These are phyloP conservation scores for Camptogramma bilineatum DNA, from an alignment of 2,888 invertebrate genomes.

Conservation along the genomic window DNA sequence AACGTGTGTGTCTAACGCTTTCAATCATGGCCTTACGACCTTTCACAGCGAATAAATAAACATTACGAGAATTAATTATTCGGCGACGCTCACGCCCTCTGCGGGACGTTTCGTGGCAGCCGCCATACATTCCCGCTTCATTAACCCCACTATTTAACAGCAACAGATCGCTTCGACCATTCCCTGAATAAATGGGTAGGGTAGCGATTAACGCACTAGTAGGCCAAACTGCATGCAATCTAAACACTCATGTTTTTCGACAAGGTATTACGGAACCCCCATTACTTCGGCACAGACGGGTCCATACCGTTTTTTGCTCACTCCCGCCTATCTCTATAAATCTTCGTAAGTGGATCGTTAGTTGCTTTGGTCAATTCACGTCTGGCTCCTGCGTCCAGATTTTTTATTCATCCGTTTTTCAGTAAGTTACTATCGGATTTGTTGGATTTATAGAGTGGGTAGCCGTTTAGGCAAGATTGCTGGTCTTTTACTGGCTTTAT, in stretches of 20 bases:
- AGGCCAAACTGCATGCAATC: slow-evolving; percentile 60
- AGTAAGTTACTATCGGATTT: slow-evolving; percentile 51
- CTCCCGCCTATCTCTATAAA: slow-evolving; percentile 71
- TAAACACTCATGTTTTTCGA: slow-evolving; percentile 61
- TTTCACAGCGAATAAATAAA: slow-evolving; percentile 24
- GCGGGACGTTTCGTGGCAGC: slow-evolving; percentile 15
- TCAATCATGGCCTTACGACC: slow-evolving; percentile 13
- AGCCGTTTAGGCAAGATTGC: slow-evolving; percentile 34
- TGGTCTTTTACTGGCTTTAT: slow-evolving; percentile 24
- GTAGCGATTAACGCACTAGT: slow-evolving; percentile 45
- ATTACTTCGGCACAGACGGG: slow-evolving; percentile 62
- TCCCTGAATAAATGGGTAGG: slow-evolving; percentile 31
- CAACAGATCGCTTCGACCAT: slow-evolving; percentile 26
- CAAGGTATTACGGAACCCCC: slow-evolving; percentile 54
- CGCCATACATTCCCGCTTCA: slow-evolving; percentile 30
- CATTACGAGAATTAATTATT: slow-evolving; percentile 31
- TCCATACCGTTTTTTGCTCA: slow-evolving; percentile 63
- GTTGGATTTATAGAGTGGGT: slow-evolving; percentile 44
- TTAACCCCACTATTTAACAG: slow-evolving; percentile 36
- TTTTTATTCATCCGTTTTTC: slow-evolving; percentile 65
- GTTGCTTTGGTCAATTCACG: slow-evolving; percentile 71
- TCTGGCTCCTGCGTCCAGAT: slow-evolving; percentile 61
- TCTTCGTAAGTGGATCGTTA: slow-evolving; percentile 77
- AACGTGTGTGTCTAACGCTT: slow-evolving; percentile 20
- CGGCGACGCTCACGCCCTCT: slow-evolving; percentile 28